A percentile compares a stretch with the other conserved stretches of the same genome.
phyloP scores from a whole-genome alignment of 1,140 invertebrate genomes.

The Megathymus violae region DNA sequence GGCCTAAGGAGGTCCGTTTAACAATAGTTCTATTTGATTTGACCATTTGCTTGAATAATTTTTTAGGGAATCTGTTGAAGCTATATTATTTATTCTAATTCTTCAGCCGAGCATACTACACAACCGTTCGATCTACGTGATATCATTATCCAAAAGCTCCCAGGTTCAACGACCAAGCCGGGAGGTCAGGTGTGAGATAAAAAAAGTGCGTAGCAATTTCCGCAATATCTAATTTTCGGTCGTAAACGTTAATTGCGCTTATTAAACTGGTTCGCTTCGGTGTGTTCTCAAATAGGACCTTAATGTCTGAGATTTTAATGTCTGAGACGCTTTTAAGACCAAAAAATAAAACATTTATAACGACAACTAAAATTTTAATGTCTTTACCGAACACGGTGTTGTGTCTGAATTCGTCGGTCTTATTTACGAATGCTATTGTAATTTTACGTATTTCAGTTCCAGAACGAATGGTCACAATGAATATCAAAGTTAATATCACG shows the following conservation, averaged over 20 bases:
- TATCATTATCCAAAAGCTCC: constrained; percentile 48
- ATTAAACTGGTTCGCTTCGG: constrained; percentile 43
- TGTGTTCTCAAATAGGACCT: constrained; percentile 4
- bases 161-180: constrained; percentile 60
- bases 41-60: background rate
- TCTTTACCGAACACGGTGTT: background rate
- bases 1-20: no score
- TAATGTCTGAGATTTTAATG: background rate
- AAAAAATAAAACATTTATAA: constrained; percentile 8
- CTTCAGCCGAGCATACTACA: constrained; percentile 46
- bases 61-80: constrained; percentile 1
- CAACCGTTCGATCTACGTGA: constrained; percentile 57
- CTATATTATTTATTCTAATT: constrained; percentile 38
- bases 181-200: constrained; percentile 61
- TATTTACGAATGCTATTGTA: constrained; percentile 4
- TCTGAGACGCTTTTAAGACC: constrained; percentile 1
- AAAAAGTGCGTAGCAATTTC: constrained; percentile 56
- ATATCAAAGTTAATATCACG: constrained; percentile 25
- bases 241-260: constrained; percentile 63
- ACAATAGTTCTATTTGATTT: no score
- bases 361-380: background rate
- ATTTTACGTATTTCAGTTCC: constrained; percentile 38
- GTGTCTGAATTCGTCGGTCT: background rate
- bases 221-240: constrained; percentile 63
- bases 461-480: constrained; percentile 37